These are phyloP conservation scores for Isotomurus palustris DNA, from an alignment of 2,888 invertebrate genomes.

Conservation along the genomic window DNA sequence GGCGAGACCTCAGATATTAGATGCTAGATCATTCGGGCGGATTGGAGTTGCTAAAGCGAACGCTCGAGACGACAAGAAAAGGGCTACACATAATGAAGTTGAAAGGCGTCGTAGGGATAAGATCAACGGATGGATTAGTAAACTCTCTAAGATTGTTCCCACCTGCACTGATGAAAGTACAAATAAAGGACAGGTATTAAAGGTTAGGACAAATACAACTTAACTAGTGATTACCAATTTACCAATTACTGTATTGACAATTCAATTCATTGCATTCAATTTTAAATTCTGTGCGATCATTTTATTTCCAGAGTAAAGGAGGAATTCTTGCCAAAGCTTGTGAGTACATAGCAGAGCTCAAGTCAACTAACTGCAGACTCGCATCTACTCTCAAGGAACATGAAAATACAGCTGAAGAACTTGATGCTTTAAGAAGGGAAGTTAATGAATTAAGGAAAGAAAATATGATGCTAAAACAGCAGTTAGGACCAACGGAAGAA, in stretches of 20 bases:
- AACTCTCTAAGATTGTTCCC: slow-evolving; percentile 84
- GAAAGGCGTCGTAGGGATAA: slow-evolving; percentile 89
- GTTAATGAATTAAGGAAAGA: slow-evolving; percentile 69
- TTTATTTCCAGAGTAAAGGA: slow-evolving; percentile 72
- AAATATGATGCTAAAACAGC: slow-evolving; percentile 65
- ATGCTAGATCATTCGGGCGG: slow-evolving; percentile 35
- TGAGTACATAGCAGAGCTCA: slow-evolving; percentile 83
- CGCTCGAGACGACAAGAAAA: slow-evolving; percentile 51
- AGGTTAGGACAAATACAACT: background rate
- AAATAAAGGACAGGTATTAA: slow-evolving; percentile 56
- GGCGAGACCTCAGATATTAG: slow-evolving; percentile 42
- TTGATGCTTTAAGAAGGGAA: slow-evolving; percentile 66
- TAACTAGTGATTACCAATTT: background rate
- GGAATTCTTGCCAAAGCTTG: slow-evolving; percentile 93
- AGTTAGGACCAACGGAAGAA: slow-evolving; percentile 52
- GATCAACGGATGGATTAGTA: slow-evolving; percentile 95
- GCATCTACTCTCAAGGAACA: slow-evolving; percentile 63
- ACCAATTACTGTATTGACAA: too few species aligned
- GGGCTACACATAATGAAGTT: slow-evolving; percentile 93
- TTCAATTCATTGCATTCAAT: too few species aligned
- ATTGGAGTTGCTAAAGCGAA: slow-evolving; percentile 34
- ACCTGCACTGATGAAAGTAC: slow-evolving; percentile 57
- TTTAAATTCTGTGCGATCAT: slow-evolving; percentile 2
- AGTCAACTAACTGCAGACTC: slow-evolving; percentile 69
- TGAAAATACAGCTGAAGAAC: slow-evolving; percentile 66